Conservation (phyloP, 2,888 invertebrate species). For the Laspeyria flexula region DNA sequence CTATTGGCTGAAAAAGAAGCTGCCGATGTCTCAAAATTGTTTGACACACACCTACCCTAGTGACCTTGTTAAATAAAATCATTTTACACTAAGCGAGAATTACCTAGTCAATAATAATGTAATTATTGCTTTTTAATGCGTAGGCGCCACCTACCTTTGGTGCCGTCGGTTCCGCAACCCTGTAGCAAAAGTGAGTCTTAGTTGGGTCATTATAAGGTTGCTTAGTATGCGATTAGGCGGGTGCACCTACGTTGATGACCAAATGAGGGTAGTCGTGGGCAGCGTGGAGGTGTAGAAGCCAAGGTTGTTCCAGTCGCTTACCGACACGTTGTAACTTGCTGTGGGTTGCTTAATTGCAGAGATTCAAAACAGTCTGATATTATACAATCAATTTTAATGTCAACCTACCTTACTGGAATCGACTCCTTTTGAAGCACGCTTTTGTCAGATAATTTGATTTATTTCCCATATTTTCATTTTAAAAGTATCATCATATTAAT, state of each 20-base stretch:
- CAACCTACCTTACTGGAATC: slow-evolving; percentile 34
- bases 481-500: too few relatives aligned
- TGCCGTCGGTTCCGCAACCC: slow-evolving; percentile 73
- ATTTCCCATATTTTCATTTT: too few relatives aligned
- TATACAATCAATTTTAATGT: slow-evolving; percentile 43
- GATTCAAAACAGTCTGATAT: slow-evolving; percentile 66
- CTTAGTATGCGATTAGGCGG: slow-evolving; percentile 76
- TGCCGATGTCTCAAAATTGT: slow-evolving; percentile 13
- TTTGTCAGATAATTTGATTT: background rate
- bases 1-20: too few relatives aligned
- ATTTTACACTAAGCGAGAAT: slow-evolving; percentile 21
- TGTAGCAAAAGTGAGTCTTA: slow-evolving; percentile 72
- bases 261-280: slow-evolving; percentile 85
- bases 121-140: slow-evolving; percentile 66
- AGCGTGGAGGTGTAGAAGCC: slow-evolving; percentile 82
- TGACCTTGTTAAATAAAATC: slow-evolving; percentile 43
- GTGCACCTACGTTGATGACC: slow-evolving; percentile 80
- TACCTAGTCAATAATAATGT: slow-evolving; percentile 54
- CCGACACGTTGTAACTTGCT: slow-evolving; percentile 69
- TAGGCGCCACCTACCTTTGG: slow-evolving; percentile 73
- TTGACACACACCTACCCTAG: slow-evolving; percentile 25
- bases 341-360: slow-evolving; percentile 81
- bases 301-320: slow-evolving; percentile 82
- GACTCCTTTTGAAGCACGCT: slow-evolving; percentile 14
- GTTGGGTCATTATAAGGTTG: slow-evolving; percentile 79